Percentiles rank a stretch among this genome's conserved stretches.
phyloP scores from a whole-genome alignment of 2,888 invertebrate genomes.

The Antheraea assamensis region DNA sequence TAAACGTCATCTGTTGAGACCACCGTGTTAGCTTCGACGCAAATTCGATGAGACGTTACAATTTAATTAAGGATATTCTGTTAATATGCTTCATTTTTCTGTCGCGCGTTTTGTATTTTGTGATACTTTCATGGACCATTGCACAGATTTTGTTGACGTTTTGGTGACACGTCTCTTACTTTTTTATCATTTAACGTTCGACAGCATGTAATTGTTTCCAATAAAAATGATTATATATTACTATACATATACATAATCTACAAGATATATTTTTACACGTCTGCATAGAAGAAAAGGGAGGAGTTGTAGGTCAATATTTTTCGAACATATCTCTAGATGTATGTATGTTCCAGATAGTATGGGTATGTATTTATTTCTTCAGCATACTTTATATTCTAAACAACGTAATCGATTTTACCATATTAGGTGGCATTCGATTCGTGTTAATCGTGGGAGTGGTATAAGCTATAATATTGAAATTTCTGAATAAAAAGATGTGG shows the following conservation, averaged over 20 bases:
- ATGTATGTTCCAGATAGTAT: too few species aligned
- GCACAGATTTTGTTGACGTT: constrained; percentile 49
- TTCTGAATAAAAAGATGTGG: background rate
- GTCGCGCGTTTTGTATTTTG: constrained; percentile 37
- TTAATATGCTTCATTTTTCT: constrained; percentile 61
- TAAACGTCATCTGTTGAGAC: constrained; percentile 54
- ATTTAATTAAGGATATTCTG: constrained; percentile 70
- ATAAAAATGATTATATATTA: background rate
- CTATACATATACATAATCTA: too few species aligned
- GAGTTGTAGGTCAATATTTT: too few species aligned
- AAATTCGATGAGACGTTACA: constrained; percentile 79
- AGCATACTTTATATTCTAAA: background rate
- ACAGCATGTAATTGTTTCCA: background rate
- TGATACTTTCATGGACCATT: constrained; percentile 51
- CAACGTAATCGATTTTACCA: background rate
- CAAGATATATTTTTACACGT: too few species aligned
- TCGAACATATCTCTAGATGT: too few species aligned
- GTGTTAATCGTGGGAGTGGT: background rate
- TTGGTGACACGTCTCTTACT: constrained; percentile 39
- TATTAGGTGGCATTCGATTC: background rate
- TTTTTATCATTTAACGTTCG: background rate
- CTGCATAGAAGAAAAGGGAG: too few species aligned
- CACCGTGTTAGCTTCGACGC: constrained; percentile 57
- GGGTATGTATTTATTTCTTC: background rate
- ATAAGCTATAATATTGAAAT: background rate